Evolutionary conservation across 2,113 vertebrate species (phyloP), one percentile per base, ranked within the genome.

Genomic region (Lepus europaeus): DNA sequence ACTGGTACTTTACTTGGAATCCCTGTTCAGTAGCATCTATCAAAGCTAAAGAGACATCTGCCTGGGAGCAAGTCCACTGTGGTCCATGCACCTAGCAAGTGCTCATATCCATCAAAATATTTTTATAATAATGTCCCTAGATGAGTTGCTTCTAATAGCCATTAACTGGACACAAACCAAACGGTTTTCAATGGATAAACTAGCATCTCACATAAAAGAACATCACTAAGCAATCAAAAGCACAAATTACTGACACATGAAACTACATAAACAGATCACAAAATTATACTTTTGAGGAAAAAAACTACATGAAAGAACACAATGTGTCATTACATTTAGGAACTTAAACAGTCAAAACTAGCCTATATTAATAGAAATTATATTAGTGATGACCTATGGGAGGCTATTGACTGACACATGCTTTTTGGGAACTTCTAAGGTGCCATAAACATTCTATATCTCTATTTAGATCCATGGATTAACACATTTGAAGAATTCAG

Each of bases 1-100:
- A 33, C 16, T n/a, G 61, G 61, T 16, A 14, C 22, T 7, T 9
- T 66, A 23, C n/a, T 3, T 61, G 4, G 23, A 53, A 56, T 8
- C 27, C 31, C 31, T 31, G 13, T 6, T 64, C 12, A 2, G 9
- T 1, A 51, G 6, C 45, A 19, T 2, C 27, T n/a, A 8, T 8
- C 22, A 39, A 49, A 51, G 45, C 17, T 33, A 53, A 25, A 51
- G 0, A 16, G 2, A 12, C 0, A 31, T 16, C 33, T 33, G 0
- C 29, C 11, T 19, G 20, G 36, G 27, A 72, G 45, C 20, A 5
- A 0, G 25, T 83, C 11, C 31, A 14, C 33, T n/a, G 59, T 8
- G 22, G 33, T 49, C 14, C 68, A 27, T 3, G 4, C 1, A 31
- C 10, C 11, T 79, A 36, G 53, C 33, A 84, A 23, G 33, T 27